Evolutionary conservation across 2,797 vertebrate genomes (phyloP).

Genomic region (Rhynchotus rufescens): DNA sequence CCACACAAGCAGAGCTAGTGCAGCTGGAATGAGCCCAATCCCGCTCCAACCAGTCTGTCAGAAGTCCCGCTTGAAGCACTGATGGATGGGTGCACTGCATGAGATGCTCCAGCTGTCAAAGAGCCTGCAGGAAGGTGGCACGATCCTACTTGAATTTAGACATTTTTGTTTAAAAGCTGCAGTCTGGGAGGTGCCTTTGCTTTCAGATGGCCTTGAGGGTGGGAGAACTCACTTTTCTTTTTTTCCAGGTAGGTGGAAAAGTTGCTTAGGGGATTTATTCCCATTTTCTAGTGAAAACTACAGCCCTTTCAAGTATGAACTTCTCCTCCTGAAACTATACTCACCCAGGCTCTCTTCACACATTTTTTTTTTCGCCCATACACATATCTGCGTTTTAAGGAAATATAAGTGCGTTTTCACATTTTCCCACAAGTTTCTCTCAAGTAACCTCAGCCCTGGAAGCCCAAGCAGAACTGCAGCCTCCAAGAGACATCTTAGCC

Average conservation of each 20-base stretch:
- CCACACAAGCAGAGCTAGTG: not conserved
- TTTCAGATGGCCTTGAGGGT: too few relatives aligned
- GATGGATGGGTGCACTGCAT: not conserved
- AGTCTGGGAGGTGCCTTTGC: not conserved
- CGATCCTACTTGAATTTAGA: not conserved
- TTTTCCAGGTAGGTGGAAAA: not conserved
- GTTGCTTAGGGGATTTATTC: not conserved
- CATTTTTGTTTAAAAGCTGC: too few relatives aligned
- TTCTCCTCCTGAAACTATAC: too few relatives aligned
- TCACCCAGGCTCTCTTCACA: too few relatives aligned
- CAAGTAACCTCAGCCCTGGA: rapidly evolving
- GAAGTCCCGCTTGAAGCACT: not conserved
- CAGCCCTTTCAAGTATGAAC: not conserved
- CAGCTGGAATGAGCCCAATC: not conserved
- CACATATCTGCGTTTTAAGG: not conserved
- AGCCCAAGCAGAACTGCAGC: rapidly evolving
- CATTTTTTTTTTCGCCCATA: too few relatives aligned
- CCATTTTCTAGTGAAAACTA: not conserved
- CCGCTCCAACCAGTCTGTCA: not conserved
- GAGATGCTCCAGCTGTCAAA: not conserved
- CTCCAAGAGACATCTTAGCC: not conserved
- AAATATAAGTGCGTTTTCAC: not conserved
- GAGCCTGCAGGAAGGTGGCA: not conserved
- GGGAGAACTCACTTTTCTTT: not conserved
- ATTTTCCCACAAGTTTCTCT: not conserved